Percentiles rank a stretch among this genome's conserved stretches.
Conservation (phyloP, 2,888 invertebrate genomes). For the Drosophila ustulata region DNA sequence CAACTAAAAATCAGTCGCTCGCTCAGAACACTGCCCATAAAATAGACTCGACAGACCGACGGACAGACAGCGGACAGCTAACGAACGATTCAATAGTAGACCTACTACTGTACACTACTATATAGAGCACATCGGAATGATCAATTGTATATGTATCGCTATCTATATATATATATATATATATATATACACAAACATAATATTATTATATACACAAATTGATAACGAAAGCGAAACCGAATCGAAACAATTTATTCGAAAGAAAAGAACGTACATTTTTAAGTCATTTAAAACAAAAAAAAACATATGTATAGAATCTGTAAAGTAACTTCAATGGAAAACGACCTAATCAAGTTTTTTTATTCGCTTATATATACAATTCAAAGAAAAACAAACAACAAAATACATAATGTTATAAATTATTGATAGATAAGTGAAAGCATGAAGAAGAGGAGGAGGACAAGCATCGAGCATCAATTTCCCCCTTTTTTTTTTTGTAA, state of each 20-base stretch:
- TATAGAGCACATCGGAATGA: conserved; percentile 65
- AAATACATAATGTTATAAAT: conserved; percentile 55
- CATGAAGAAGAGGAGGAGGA: not conserved
- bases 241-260: conserved; percentile 46
- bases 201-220: conserved; percentile 23
- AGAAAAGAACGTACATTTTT: conserved; percentile 34
- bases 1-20: conserved; percentile 47
- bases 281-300: conserved; percentile 34
- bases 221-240: conserved; percentile 16
- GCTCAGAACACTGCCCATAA: conserved; percentile 58
- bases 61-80: conserved; percentile 32
- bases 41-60: conserved; percentile 42
- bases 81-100: conserved; percentile 46
- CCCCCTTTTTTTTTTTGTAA: not conserved
- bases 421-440: conserved; percentile 36
- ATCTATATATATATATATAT: conserved; percentile 35
- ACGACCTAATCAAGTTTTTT: conserved; percentile 73
- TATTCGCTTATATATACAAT: conserved; percentile 74
- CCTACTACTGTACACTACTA: conserved; percentile 51
- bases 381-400: conserved; percentile 13
- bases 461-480: conserved; percentile 7
- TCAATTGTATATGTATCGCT: conserved; percentile 53
- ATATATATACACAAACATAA: conserved; percentile 31
- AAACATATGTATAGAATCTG: conserved; percentile 62
- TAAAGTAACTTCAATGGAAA: conserved; percentile 58